phyloP scores from a whole-genome alignment of 2,888 invertebrate species.

The Melitaea athalia region DNA sequence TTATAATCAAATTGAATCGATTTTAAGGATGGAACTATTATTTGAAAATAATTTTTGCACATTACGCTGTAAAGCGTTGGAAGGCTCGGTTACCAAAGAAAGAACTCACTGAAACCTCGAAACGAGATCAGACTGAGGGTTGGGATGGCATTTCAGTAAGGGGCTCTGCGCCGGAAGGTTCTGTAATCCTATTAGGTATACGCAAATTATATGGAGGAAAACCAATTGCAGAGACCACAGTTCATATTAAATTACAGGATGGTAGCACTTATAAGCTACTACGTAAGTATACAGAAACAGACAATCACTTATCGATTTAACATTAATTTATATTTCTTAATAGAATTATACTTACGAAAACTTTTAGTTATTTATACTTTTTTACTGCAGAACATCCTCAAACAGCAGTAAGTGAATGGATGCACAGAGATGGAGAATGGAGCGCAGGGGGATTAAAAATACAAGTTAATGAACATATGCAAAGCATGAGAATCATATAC shows the following conservation, averaged over 20 bases:
- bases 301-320: too few species aligned
- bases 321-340: neutral
- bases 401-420: conserved; percentile 66
- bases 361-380: neutral
- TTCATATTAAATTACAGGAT: conserved; percentile 74
- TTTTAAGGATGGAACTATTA: conserved; percentile 75
- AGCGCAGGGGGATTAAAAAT: conserved; percentile 83
- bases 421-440: conserved; percentile 69
- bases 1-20: neutral
- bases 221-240: conserved; percentile 78
- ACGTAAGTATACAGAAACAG: conserved; percentile 51
- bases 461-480: conserved; percentile 83
- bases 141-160: conserved; percentile 74
- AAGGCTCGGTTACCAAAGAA: conserved; percentile 51
- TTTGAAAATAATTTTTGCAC: conserved; percentile 68
- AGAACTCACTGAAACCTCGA: conserved; percentile 55
- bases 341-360: neutral
- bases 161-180: conserved; percentile 81
- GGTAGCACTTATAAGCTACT: conserved; percentile 61
- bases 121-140: conserved; percentile 51
- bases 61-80: conserved; percentile 65
- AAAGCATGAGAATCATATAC: conserved; percentile 84
- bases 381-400: conserved; percentile 78
- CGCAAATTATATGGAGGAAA: conserved; percentile 70
- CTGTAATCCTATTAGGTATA: conserved; percentile 78